Conservation (phyloP, 2,113 vertebrate genomes). For the Corythornis madagascariensis region DNA sequence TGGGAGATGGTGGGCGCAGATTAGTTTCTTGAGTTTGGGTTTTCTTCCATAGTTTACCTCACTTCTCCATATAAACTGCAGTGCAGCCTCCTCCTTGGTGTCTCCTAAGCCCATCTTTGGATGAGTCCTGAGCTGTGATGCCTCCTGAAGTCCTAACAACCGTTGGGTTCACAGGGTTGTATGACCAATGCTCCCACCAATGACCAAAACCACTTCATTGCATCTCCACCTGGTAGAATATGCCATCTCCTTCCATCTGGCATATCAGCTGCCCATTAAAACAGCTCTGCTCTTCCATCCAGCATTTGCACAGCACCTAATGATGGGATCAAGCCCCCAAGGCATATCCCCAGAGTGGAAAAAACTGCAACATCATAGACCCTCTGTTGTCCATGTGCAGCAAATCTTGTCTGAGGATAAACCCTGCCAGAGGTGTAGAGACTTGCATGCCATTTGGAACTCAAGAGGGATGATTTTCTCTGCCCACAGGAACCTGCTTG, state of each 20-base stretch:
- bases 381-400: not conserved
- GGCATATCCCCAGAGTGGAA: not conserved
- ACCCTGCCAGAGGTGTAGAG: not conserved
- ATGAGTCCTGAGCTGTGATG: not conserved
- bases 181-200: not conserved
- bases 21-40: not conserved
- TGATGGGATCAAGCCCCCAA: rapidly evolving
- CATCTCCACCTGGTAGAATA: not conserved
- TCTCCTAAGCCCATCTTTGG: not conserved
- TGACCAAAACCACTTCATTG: not conserved
- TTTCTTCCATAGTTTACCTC: not conserved
- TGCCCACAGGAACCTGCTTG: not conserved
- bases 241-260: not conserved
- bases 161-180: not conserved
- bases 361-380: too few species aligned
- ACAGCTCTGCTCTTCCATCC: not conserved
- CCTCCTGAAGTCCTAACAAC: not conserved
- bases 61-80: not conserved
- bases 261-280: too few species aligned
- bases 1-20: not conserved
- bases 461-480: not conserved
- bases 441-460: not conserved
- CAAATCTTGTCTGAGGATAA: not conserved
- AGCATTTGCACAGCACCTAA: not conserved
- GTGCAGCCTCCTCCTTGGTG: not conserved